These are phyloP conservation scores for Pachyramphus minor DNA, from an alignment of 2,113 vertebrate genomes.

Conservation along the genomic window DNA sequence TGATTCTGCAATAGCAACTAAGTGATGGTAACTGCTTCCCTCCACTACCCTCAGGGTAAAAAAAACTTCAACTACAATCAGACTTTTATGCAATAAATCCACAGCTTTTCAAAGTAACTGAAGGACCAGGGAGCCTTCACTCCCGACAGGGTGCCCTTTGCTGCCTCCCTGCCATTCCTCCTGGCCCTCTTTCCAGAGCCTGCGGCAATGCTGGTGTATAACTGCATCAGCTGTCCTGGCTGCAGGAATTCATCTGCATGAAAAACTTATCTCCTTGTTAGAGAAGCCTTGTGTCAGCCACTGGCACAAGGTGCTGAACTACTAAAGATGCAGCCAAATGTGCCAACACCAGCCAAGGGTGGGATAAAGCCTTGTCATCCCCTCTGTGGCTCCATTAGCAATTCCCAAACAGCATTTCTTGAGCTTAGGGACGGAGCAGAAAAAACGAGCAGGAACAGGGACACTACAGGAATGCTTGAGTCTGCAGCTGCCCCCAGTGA, in stretches of 20 bases:
- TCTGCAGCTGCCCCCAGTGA: not conserved
- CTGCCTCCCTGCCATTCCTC: not conserved
- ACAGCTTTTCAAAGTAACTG: not conserved
- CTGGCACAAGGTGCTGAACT: not conserved
- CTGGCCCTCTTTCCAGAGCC: not conserved
- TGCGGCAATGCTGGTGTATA: not conserved
- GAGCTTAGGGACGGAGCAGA: not conserved
- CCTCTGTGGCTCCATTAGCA: fast-evolving
- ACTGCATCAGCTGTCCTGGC: not conserved
- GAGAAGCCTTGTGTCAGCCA: not conserved
- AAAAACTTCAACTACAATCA: not conserved
- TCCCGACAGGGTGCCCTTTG: fast-evolving
- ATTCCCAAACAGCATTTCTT: not conserved
- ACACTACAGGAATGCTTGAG: not conserved
- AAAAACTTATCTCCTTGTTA: not conserved
- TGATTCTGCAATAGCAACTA: not conserved
- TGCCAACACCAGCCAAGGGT: not conserved
- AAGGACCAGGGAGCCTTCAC: not conserved
- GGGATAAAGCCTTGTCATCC: not conserved
- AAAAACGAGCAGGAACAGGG: not conserved
- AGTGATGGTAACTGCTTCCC: not conserved
- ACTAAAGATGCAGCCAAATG: not conserved
- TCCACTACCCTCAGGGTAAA: not conserved
- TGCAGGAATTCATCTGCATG: not conserved
- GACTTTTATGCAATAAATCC: not conserved